A percentile compares a stretch with the other conserved stretches of the same genome.
phyloP scores from a whole-genome alignment of 1,140 invertebrate species.

The Psix sp. region DNA sequence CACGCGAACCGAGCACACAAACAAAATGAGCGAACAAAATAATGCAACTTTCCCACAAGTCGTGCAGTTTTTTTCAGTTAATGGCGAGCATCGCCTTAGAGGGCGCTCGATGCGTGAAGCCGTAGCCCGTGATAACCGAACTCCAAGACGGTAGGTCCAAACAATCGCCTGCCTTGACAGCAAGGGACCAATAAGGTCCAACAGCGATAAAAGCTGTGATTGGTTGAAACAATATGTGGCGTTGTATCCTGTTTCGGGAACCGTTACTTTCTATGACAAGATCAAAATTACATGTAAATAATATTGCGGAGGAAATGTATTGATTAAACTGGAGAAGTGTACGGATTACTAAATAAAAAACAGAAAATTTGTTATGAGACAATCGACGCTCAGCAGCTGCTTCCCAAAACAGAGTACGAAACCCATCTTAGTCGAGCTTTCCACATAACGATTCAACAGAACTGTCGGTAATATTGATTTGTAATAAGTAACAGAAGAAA shows the following conservation, averaged over 20 bases:
- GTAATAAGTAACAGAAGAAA: conserved; percentile 76
- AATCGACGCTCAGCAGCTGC: no score
- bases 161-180: conserved; percentile 77
- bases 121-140: conserved; percentile 53
- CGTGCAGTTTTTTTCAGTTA: conserved; percentile 25
- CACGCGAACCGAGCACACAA: conserved; percentile 13
- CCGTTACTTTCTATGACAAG: conserved; percentile 4
- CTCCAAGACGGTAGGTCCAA: conserved; percentile 76
- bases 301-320: no score
- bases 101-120: conserved; percentile 17
- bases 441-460: conserved; percentile 72
- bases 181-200: conserved; percentile 77
- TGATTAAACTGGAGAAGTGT: no score
- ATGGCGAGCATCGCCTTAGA: neutral
- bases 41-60: conserved; percentile 32
- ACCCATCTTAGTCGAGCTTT: conserved; percentile 70
- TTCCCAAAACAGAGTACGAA: conserved; percentile 69
- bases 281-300: conserved; percentile 5
- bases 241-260: conserved; percentile 67
- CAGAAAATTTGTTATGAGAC: no score
- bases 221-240: conserved; percentile 78
- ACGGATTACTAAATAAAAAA: no score
- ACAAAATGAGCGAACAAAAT: conserved; percentile 30
- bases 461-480: conserved; percentile 75
- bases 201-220: conserved; percentile 78